These are phyloP conservation scores for Coracias cyanogaster DNA, from an alignment of 2,797 vertebrate species.

Conservation along the genomic window DNA sequence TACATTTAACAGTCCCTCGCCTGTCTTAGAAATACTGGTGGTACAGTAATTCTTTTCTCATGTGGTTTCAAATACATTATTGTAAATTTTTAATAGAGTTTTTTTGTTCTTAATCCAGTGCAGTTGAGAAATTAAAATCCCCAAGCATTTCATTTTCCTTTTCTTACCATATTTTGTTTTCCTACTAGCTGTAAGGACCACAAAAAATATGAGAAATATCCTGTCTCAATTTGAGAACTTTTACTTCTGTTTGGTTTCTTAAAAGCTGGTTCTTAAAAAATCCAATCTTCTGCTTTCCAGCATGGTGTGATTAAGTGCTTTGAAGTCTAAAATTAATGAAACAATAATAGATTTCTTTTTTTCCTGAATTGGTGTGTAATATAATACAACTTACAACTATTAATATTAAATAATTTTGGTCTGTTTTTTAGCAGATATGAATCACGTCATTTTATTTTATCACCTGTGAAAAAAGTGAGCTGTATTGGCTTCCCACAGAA, in stretches of 20 bases:
- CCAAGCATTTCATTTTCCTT: background rate
- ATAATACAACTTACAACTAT: background rate
- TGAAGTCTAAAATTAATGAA: background rate
- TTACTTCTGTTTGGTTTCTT: background rate
- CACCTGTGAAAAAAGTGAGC: background rate
- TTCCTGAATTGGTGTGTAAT: background rate
- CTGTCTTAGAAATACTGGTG: background rate
- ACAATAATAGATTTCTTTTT: background rate
- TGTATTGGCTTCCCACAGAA: background rate
- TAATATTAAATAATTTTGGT: background rate
- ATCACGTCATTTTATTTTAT: background rate
- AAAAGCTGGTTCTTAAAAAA: background rate
- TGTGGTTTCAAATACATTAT: background rate
- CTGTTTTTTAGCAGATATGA: background rate
- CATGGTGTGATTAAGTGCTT: background rate
- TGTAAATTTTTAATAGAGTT: background rate
- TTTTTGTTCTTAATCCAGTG: background rate
- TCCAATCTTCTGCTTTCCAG: background rate
- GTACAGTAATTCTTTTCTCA: background rate
- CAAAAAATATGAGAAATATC: background rate
- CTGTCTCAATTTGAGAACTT: background rate
- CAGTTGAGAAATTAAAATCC: background rate
- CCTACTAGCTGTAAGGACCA: background rate
- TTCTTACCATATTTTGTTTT: background rate
- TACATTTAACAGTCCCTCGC: background rate